phyloP scores from a whole-genome alignment of 2,888 invertebrate species.

The Exephanes ischioxanthus region DNA sequence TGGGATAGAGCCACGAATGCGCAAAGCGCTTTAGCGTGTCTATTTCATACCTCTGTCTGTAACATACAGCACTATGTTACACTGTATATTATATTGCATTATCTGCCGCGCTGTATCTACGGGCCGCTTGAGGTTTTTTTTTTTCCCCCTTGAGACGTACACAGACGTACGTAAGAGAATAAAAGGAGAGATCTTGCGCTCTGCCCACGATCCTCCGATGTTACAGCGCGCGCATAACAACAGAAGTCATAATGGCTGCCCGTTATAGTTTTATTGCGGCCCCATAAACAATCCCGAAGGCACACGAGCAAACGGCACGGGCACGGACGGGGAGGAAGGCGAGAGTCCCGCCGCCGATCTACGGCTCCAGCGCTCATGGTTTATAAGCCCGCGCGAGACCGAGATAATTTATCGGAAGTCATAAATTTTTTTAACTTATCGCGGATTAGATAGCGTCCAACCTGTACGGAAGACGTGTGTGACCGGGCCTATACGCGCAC shows the following conservation, averaged over 20 bases:
- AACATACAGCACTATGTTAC: neutral
- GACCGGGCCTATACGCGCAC: neutral
- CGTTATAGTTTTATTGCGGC: constrained; percentile 80
- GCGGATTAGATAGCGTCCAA: constrained; percentile 79
- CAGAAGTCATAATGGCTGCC: constrained; percentile 69
- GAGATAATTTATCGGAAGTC: constrained; percentile 79
- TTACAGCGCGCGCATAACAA: constrained; percentile 53
- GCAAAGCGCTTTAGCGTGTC: neutral
- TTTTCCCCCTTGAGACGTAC: constrained; percentile 18
- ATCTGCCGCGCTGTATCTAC: neutral
- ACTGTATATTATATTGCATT: neutral
- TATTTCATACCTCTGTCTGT: neutral
- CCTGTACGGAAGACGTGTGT: constrained; percentile 68
- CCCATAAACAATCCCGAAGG: constrained; percentile 77
- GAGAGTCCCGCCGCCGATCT: constrained; percentile 42
- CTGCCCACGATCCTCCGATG: constrained; percentile 50
- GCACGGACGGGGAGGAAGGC: constrained; percentile 61
- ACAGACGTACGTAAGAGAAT: constrained; percentile 5
- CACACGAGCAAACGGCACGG: constrained; percentile 36
- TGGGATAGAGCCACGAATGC: constrained; percentile 21
- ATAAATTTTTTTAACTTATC: constrained; percentile 82
- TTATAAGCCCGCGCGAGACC: constrained; percentile 61
- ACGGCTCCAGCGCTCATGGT: constrained; percentile 65
- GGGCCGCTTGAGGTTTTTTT: constrained; percentile 32
- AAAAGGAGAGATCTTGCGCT: constrained; percentile 41